Evolutionary conservation across 2,113 vertebrate species (phyloP).

Genomic region (Seriola dumerili): DNA sequence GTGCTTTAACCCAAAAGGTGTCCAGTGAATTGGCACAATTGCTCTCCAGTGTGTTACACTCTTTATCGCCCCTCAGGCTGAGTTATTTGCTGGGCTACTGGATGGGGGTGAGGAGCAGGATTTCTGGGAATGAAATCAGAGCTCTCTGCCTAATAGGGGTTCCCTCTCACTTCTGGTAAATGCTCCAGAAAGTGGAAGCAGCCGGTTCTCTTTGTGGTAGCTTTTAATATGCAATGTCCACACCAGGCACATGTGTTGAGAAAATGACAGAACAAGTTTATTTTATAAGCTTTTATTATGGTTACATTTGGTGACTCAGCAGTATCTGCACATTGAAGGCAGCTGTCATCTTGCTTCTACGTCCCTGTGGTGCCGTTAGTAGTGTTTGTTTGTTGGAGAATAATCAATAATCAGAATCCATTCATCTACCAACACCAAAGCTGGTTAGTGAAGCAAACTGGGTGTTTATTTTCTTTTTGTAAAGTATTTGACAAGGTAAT

Average conservation of each 20-base stretch:
- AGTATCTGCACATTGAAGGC: constrained; percentile 40
- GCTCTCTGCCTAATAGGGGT: constrained; percentile 62
- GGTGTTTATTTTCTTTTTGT: constrained; percentile 19
- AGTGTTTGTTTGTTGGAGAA: constrained; percentile 1
- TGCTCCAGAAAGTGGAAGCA: constrained; percentile 17
- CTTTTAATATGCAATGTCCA: constrained; percentile 49
- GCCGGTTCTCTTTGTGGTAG: constrained; percentile 29
- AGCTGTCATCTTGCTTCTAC: constrained; percentile 39
- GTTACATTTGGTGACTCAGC: constrained; percentile 50
- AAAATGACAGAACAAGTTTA: constrained; percentile 59
- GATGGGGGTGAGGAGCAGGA: constrained; percentile 11
- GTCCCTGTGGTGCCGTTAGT: not conserved
- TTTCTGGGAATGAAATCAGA: constrained; percentile 72
- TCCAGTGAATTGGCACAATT: constrained; percentile 6
- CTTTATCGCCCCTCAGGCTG: constrained; percentile 4
- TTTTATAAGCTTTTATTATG: constrained; percentile 52
- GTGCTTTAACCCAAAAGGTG: not conserved
- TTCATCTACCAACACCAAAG: constrained; percentile 4
- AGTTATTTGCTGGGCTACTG: constrained; percentile 34
- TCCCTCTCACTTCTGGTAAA: constrained; percentile 68
- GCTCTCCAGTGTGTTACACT: constrained; percentile 11
- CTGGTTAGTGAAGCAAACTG: constrained; percentile 16
- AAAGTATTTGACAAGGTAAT: constrained; percentile 17
- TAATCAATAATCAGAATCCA: not conserved
- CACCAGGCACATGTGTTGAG: constrained; percentile 46